These are phyloP conservation scores for Gobiocypris rarus DNA, from an alignment of 2,113 vertebrate species.

Conservation along the genomic window DNA sequence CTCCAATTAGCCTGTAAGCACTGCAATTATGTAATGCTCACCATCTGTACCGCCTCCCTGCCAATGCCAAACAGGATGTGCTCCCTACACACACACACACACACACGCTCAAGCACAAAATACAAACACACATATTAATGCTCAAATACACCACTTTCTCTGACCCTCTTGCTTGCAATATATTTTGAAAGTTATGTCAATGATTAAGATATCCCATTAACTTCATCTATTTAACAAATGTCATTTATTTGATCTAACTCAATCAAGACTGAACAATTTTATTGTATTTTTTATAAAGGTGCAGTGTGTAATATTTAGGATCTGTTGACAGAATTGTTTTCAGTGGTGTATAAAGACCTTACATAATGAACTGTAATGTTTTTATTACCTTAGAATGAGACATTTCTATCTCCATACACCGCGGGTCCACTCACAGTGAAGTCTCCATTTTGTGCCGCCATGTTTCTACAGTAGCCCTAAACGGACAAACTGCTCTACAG, in stretches of 20 bases:
- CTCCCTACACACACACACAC: constrained; percentile 45
- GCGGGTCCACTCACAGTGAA: too few relatives aligned
- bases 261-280: background rate
- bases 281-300: background rate
- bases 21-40: constrained; percentile 75
- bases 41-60: constrained; percentile 66
- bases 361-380: too few relatives aligned
- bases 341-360: too few relatives aligned
- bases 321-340: too few relatives aligned
- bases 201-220: background rate
- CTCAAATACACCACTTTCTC: constrained; percentile 1
- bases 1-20: constrained; percentile 69
- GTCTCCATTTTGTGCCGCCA: too few relatives aligned
- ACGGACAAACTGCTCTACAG: too few relatives aligned
- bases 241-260: background rate
- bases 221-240: constrained; percentile 5
- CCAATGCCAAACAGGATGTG: constrained; percentile 56
- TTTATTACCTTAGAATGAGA: too few relatives aligned
- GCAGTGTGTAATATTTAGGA: too few relatives aligned
- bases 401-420: too few relatives aligned
- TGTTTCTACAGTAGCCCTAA: too few relatives aligned
- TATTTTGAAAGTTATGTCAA: constrained; percentile 12
- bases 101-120: constrained; percentile 2
- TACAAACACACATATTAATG: background rate
- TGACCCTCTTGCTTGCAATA: background rate